Base-by-base conservation (phyloP, 2,888 invertebrate genomes). In the Cosmia pyralina region DNA sequence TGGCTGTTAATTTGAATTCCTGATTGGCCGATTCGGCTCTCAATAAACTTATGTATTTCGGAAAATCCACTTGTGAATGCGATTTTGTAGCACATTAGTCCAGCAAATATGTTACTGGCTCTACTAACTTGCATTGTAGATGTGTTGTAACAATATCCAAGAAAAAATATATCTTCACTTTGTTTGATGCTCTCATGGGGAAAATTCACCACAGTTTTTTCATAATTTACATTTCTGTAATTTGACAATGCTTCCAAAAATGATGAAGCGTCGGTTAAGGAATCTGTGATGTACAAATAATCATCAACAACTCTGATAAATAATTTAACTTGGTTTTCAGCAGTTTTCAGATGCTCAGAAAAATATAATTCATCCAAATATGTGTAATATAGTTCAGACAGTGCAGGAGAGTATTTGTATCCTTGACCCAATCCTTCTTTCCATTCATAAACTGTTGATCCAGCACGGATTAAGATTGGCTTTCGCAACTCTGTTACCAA, bases 1-100 rank as follows among this genome's bases (percentile, higher is more conserved):
- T 94, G 95, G n/a, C 91, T 86, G 72, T 90, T 94, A n/a, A 96
- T 91, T 85, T 93, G 93, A 63, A 96, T 93, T 0, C 95, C 94
- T 2, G 96, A 95, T 79, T 94, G 94, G 2, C 95, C 93, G 34
- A 96, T 94, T 19, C 96, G 90, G 62, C 92, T 95, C 66, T 94
- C 94, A 72, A 96, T 84, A 88, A 96, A 96, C 72, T 91, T 93
- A n/a, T 87, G 69, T 22, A 93, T 71, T 81, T 96, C 89, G 28
- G 76, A 82, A 53, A 94, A 87, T 1, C 94, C 92, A 79, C 86
- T 84, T 28, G 94, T 91, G 81, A 96, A 96, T 0, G 91, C 88
- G 22, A 96, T 96, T 91, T 96, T 96, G 75, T 94, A 96, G 82
- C 96, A 95, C 92, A 96, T 94, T 81, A 93, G 94, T 11, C 96